These are phyloP conservation scores for Anorthoa munda DNA, from an alignment of 2,888 invertebrate genomes.

Conservation along the genomic window DNA sequence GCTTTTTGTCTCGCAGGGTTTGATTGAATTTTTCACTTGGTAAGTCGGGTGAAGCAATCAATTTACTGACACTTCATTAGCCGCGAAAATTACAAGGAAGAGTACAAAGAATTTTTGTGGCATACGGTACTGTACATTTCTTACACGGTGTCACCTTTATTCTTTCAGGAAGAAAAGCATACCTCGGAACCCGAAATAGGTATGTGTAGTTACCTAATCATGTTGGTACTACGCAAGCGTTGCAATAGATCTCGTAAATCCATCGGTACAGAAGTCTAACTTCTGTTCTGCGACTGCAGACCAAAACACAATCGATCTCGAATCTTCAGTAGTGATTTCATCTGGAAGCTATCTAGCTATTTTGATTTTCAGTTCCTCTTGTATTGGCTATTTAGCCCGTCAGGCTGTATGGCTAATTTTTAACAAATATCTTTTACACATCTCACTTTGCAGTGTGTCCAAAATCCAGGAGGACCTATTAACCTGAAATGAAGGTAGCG, in stretches of 20 bases:
- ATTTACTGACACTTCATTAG: constrained; percentile 55
- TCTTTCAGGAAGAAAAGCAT: constrained; percentile 11
- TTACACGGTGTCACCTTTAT: constrained; percentile 4
- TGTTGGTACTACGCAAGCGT: not conserved
- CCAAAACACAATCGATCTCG: not conserved
- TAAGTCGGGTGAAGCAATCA: constrained; percentile 56
- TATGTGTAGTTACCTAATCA: not conserved
- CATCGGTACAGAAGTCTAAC: not conserved
- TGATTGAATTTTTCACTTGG: constrained; percentile 73
- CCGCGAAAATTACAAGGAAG: constrained; percentile 27
- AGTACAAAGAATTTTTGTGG: constrained; percentile 30
- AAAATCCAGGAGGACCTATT: not conserved
- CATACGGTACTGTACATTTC: constrained; percentile 12
- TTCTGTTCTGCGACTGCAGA: not conserved
- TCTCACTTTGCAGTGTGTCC: not conserved
- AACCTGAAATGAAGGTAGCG: constrained; percentile 4
- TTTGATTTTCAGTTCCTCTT: not conserved
- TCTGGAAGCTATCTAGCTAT: not conserved
- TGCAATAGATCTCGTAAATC: not conserved
- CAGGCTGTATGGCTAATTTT: not conserved
- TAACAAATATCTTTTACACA: not conserved
- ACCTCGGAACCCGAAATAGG: not conserved
- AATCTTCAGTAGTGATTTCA: not conserved
- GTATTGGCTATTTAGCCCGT: not conserved
- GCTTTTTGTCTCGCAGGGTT: constrained; percentile 76